Base-by-base conservation (phyloP, 2,797 vertebrate species). In the Huso huso region DNA sequence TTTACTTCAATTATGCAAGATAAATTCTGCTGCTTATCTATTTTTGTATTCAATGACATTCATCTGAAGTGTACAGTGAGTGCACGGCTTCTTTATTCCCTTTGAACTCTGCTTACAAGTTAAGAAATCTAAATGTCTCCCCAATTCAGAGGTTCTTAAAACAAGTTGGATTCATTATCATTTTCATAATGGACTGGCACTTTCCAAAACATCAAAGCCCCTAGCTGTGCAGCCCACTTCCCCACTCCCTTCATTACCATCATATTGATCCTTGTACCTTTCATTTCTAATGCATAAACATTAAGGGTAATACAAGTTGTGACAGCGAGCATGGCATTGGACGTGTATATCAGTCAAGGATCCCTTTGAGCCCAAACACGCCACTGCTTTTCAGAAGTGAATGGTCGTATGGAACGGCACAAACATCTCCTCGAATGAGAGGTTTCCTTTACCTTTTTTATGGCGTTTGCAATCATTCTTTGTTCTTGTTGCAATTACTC, bases 191-290 rank as follows among this genome's bases (percentile, higher is more conserved):
- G 66, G 69, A 68, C 70, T 59, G 51, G 53, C 18, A 51, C 66
- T 68, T 66, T 68, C 63, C 13, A 48, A 50, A 7, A 65, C 70
- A 66, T 75, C 70, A 73, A 75, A 75, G 72, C 12, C 13, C 23
- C 12, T 2, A 37, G 23, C 64, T 59, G 49, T 55, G 58, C 62
- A 67, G 51, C 61, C 53, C 23, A 37, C 23, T 51, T 60, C 48
- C 64, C 53, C 55, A 37, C 66, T 57, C 66, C 66, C 67, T 67
- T 71, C 66, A 68, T 68, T 65, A 67, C 63, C 63, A 59, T 68
- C 68, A 73, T 69, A 71, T 71, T 65, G 66, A 66, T 66, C 68
- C 67, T 13, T 49, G 64, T 66, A 50, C 49, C 63, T 66, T 71
- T 63, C 61, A 48, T 66, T 69, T 8, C 37, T 37, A 10, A 51